Percentiles rank a stretch among this genome's conserved stretches.
phyloP scores from a whole-genome alignment of 2,888 invertebrate species.

The Cataglyphis rosenhaueri region DNA sequence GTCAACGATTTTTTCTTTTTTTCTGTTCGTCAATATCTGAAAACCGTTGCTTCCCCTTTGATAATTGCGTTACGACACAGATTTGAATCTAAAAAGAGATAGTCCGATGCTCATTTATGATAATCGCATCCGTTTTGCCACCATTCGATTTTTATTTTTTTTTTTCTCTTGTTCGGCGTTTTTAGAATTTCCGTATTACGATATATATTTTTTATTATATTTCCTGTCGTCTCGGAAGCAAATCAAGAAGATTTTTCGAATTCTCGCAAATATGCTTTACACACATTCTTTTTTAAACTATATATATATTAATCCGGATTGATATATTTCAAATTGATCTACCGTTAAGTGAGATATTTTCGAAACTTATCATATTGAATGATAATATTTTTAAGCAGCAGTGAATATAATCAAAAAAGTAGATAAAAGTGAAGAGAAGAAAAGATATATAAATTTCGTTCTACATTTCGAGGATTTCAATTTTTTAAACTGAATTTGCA shows the following conservation, averaged over 20 bases:
- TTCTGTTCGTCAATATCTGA: neutral
- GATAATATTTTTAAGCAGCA: neutral
- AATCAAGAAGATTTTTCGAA: neutral
- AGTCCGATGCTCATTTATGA: neutral
- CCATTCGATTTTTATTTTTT: neutral
- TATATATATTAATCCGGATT: neutral
- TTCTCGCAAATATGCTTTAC: neutral
- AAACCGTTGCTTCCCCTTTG: neutral
- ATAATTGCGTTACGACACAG: neutral
- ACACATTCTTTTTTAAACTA: neutral
- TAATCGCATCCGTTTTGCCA: neutral
- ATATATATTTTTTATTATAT: neutral
- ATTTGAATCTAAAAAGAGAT: neutral
- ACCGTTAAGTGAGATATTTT: neutral
- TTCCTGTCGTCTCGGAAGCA: neutral
- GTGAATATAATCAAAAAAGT: neutral
- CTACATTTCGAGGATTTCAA: neutral
- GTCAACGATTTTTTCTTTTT: neutral
- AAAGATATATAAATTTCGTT: neutral
- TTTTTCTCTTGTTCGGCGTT: neutral
- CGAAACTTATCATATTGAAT: neutral
- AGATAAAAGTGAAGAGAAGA: neutral
- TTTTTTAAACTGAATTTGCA: neutral
- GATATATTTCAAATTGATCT: neutral
- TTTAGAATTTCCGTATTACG: slow-evolving; percentile 14